phyloP scores from a whole-genome alignment of 2,888 invertebrate species.

The Pteria penguin region DNA sequence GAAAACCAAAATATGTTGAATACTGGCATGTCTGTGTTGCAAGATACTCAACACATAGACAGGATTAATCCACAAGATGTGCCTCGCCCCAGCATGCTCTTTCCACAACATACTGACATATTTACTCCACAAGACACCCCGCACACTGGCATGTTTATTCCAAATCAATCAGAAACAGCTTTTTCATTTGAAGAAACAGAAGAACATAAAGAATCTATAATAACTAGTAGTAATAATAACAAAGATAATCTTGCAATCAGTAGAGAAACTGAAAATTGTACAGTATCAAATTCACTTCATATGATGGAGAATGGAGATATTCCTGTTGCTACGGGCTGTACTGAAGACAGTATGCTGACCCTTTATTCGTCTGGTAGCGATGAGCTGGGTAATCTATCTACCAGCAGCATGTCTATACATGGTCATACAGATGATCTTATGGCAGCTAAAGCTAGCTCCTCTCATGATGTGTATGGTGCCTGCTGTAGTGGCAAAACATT shows the following conservation, averaged over 20 bases:
- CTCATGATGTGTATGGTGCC: conserved; percentile 6
- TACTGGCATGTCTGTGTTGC: no score
- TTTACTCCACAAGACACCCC: no score
- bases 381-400: no score
- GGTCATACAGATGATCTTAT: conserved; percentile 1
- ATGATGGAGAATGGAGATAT: conserved; percentile 30
- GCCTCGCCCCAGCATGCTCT: no score
- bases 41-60: no score
- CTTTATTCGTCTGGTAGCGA: no score
- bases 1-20: background rate
- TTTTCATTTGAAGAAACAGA: conserved; percentile 19
- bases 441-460: conserved; percentile 15
- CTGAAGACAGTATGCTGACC: background rate
- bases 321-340: conserved; percentile 6
- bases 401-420: background rate
- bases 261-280: background rate
- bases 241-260: background rate
- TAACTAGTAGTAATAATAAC: background rate
- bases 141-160: background rate
- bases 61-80: no score
- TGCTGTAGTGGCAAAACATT: background rate
- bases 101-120: no score
- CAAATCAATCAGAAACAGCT: background rate
- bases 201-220: conserved; percentile 18
- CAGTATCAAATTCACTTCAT: no score